Conservation (phyloP, 2,797 vertebrate species). For the Apodemus agrarius region DNA sequence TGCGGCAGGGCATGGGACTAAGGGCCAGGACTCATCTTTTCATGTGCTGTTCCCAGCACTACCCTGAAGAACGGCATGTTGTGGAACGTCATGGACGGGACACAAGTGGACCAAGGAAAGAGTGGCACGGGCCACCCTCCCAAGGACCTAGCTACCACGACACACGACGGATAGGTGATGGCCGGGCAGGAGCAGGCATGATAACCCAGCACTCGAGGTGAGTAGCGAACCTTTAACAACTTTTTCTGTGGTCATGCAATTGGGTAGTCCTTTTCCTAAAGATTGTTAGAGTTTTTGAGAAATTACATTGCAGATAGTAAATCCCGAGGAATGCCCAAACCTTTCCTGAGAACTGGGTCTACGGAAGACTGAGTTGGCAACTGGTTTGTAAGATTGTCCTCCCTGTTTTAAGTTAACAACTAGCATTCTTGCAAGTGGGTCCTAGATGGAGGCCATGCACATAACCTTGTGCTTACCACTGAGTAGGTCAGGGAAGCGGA, state of each 20-base stretch:
- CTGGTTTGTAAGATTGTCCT: background rate
- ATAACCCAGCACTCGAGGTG: conserved; percentile 95
- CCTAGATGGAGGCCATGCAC: background rate
- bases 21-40: background rate
- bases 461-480: background rate
- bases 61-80: conserved; percentile 93
- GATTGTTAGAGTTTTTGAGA: background rate
- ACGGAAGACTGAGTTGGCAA: background rate
- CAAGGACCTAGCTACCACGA: conserved; percentile 93
- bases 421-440: background rate
- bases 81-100: conserved; percentile 95
- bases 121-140: conserved; percentile 94
- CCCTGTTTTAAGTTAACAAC: background rate
- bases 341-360: background rate
- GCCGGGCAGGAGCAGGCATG: conserved; percentile 89
- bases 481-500: background rate
- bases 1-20: background rate
- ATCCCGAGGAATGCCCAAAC: background rate
- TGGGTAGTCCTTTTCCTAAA: background rate
- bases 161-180: conserved; percentile 92
- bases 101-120: conserved; percentile 93
- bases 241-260: background rate
- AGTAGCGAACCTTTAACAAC: background rate
- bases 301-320: background rate
- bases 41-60: conserved; percentile 87